These are phyloP conservation scores for Pedetes capensis DNA, from an alignment of 2,113 vertebrate species.

Conservation along the genomic window DNA sequence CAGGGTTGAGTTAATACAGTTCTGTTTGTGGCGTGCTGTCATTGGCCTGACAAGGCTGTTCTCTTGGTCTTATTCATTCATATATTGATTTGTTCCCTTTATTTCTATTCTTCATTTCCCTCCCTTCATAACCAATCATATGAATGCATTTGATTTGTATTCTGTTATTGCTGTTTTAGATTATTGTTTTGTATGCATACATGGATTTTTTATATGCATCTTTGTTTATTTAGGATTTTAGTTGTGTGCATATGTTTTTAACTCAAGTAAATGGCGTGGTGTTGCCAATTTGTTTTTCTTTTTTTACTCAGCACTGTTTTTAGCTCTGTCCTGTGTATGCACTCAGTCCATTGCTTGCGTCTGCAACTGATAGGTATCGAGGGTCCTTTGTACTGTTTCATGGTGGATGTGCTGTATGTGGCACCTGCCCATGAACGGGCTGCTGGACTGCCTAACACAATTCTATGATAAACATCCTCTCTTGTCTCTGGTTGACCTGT, in stretches of 20 bases:
- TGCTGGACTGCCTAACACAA: background rate
- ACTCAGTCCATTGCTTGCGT: background rate
- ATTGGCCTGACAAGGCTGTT: background rate
- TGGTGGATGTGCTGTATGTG: fast-evolving
- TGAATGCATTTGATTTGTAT: background rate
- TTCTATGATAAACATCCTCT: background rate
- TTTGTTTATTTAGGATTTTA: no score
- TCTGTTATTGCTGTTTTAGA: background rate
- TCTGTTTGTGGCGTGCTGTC: background rate
- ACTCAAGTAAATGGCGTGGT: background rate
- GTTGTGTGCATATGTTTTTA: background rate
- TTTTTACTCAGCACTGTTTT: background rate
- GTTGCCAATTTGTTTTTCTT: background rate
- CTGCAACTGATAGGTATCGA: background rate
- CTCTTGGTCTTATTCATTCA: background rate
- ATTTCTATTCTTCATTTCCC: background rate
- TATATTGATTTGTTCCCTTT: background rate
- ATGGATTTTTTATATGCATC: no score
- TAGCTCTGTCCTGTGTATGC: background rate
- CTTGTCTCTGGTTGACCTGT: background rate
- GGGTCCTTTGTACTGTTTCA: background rate
- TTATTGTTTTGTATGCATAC: background rate
- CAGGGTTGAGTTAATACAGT: background rate
- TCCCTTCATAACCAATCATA: background rate
- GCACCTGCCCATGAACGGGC: background rate